Evolutionary conservation across 1,140 invertebrate genomes (phyloP).

Genomic region (Amyelois transitella): DNA sequence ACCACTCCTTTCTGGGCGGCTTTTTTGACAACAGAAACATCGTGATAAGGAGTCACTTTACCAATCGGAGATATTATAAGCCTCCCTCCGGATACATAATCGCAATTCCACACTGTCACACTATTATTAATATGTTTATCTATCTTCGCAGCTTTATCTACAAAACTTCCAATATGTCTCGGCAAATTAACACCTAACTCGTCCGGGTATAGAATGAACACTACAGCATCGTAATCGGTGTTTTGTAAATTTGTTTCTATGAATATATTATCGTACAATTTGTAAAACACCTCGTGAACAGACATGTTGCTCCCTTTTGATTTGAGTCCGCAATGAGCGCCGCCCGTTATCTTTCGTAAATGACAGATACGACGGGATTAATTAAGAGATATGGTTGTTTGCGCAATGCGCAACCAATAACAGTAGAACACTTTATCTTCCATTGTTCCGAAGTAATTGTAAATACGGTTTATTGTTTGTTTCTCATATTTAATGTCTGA

Average conservation of each 20-base stretch:
- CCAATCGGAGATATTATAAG: conserved; percentile 86
- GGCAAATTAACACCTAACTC: conserved; percentile 43
- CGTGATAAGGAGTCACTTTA: conserved; percentile 85
- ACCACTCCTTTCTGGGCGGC: conserved; percentile 71
- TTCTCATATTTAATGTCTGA: not conserved
- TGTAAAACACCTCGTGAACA: conserved; percentile 25
- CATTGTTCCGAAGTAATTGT: not conserved
- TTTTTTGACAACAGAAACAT: conserved; percentile 75
- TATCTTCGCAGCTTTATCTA: conserved; percentile 46
- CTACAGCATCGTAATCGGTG: conserved; percentile 68
- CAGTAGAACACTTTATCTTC: not conserved
- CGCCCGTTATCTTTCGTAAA: not conserved
- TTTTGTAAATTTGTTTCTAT: conserved; percentile 58
- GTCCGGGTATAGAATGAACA: conserved; percentile 66
- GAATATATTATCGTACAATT: conserved; percentile 60
- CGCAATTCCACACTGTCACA: conserved; percentile 75
- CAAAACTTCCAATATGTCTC: conserved; percentile 45
- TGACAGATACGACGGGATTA: not conserved
- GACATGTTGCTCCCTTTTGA: conserved; percentile 2
- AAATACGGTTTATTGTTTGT: not conserved
- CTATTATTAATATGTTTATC: conserved; percentile 69
- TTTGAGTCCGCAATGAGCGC: not conserved
- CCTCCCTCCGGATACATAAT: conserved; percentile 78
- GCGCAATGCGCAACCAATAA: not conserved
- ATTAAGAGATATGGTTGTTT: too few relatives aligned